Percentiles rank a stretch among this genome's conserved stretches.
Conservation (phyloP, 2,113 vertebrate genomes). For the Typhlomys cinereus region DNA sequence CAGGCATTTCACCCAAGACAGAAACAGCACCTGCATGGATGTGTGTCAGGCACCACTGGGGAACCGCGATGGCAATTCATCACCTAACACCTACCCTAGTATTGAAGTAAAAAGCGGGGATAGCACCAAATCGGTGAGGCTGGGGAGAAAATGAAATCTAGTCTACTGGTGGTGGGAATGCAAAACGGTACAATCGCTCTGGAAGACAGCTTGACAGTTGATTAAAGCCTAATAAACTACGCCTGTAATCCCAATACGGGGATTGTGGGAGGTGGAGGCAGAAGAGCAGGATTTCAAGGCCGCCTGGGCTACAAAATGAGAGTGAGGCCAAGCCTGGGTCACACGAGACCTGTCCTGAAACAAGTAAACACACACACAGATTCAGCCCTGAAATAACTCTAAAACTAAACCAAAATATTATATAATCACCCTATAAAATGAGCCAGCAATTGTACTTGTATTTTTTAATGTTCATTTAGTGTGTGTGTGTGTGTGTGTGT, state of each 20-base stretch:
- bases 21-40: background rate
- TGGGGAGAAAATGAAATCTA: background rate
- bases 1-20: too few species aligned
- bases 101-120: background rate
- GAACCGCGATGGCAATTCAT: background rate
- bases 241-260: too few species aligned
- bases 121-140: background rate
- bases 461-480: too few species aligned
- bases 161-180: background rate
- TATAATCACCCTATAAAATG: background rate
- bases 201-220: slow-evolving; percentile 4
- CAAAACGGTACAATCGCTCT: background rate
- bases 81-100: background rate
- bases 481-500: too few species aligned
- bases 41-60: background rate
- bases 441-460: slow-evolving; percentile 17
- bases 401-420: background rate
- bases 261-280: background rate
- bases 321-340: background rate
- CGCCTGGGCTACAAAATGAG: background rate
- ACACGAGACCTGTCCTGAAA: background rate
- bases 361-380: background rate
- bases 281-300: background rate
- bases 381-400: background rate
- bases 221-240: background rate